Base-by-base conservation (phyloP, 2,888 invertebrate species). In the Leucozona laternaria region DNA sequence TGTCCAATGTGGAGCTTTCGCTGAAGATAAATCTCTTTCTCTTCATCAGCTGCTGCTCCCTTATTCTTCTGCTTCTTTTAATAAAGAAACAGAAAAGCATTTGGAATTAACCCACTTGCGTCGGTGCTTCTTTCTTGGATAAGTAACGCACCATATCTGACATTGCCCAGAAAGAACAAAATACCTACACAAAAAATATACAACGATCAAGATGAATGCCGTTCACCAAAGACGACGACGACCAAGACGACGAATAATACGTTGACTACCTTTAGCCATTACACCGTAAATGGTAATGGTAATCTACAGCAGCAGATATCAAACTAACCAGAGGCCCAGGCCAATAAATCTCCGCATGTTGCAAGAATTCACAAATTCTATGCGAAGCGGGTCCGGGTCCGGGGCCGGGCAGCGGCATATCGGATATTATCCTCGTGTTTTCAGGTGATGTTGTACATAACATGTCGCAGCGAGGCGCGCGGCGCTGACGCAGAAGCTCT, bases 101-200 rank as follows among this genome's bases (percentile, higher is more conserved):
- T 53, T 79, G 81, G 81, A 86, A 79, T 71, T 82, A 86, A 82
- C 86, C 86, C 82, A 86, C 75, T 82, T 82, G 85, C 71, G 73
- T 77, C 84, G 79, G 72, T 75, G 50, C 71, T 50, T 66, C 48
- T 48, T 50, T 66, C 48, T 48, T 31, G 31, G 79, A 78, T 75
- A 82, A 86, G 81, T 86, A 86, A 86, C 86, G 86, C 86, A 86
- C 86, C 86, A 81, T 86, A 82, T 82, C 78, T 86, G 82, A 86
- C 82, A 82, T 86, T 82, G 81, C 75, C 75, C 78, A 72, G 77
- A 28, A 43, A 45, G 17, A 28, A 64, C 43, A 64, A 7, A 43
- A 64, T 77, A 28, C 6, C 5, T 28, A 70, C 57, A 53, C 8
- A 71, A 75, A 71, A 71, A 58, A 57, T 53, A 70, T 43, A 45